Evolutionary conservation across 2,113 vertebrate genomes (phyloP), one percentile per base, ranked within the genome.

Genomic region (Sardina pilchardus): DNA sequence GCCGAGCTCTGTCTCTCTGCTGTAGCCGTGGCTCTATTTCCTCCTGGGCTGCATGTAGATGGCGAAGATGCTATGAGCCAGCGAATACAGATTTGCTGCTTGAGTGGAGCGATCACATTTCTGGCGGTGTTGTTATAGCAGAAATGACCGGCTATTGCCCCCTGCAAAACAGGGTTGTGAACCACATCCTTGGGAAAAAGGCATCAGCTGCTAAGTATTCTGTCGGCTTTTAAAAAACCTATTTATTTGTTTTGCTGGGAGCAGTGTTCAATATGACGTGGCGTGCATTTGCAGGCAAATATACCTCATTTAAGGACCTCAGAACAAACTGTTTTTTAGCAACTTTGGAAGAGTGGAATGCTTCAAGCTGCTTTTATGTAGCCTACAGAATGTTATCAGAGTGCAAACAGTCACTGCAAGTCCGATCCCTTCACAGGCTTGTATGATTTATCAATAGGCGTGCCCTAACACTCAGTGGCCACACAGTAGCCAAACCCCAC

Each of bases 71-170:
- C 81, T 24, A 26, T 21, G 59, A 81, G 43, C 42, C 30, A n/a
- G 80, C 63, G 47, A 85, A 88, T 86, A 84, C 84, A 84, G 75
- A 90, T 89, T 88, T 85, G 45, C 83, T 82, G 85, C 87, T 83
- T 86, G 89, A 86, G 56, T 17, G 84, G 82, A 81, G 50, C 82
- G 48, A 34, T n/a, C 78, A 81, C 82, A 39, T 85, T 39, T 17
- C 82, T 81, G 39, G 14, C 78, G 12, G 24, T 30, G 42, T 43
- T 67, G 82, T 78, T 81, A 56, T 42, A 85, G 82, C 83, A 59
- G 44, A 86, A 89, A 86, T 85, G 86, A 85, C 89, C 84, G 63
- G 81, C 85, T 89, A 86, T 88, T 83, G 81, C 83, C 75, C 85
- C 84, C 42, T 82, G 85, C 48, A 71, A 86, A 87, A 53, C 71